Conservation (phyloP, 2,113 vertebrate species). For the Rallus limicola region DNA sequence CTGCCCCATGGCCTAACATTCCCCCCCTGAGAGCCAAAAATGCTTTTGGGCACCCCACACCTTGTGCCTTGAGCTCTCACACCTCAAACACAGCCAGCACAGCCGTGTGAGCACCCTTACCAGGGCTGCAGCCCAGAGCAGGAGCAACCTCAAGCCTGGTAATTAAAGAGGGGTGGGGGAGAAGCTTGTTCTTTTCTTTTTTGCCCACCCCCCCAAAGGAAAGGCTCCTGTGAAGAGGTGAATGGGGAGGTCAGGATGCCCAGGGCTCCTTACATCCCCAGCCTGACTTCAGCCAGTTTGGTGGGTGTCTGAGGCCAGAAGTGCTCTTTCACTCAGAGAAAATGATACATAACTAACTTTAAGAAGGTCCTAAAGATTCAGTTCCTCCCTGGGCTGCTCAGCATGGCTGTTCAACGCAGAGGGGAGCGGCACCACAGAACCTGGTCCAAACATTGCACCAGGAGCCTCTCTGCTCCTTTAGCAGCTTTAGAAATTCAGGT, state of each 20-base stretch:
- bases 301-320: neutral
- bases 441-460: neutral
- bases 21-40: no score
- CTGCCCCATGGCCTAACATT: no score
- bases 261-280: rapidly evolving
- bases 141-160: neutral
- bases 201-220: neutral
- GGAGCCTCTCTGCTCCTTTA: neutral
- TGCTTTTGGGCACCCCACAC: neutral
- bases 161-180: no score
- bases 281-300: neutral
- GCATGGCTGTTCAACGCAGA: rapidly evolving
- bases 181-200: neutral
- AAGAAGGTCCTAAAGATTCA: neutral
- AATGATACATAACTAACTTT: neutral
- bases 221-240: neutral
- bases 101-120: neutral
- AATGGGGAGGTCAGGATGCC: neutral
- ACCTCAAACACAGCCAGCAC: neutral
- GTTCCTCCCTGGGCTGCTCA: neutral
- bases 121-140: neutral
- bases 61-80: neutral
- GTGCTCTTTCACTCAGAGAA: neutral
- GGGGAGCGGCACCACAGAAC: neutral
- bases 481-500: neutral